These are phyloP conservation scores for Gastrophysa polygoni DNA, from an alignment of 2,888 invertebrate genomes.

Conservation along the genomic window DNA sequence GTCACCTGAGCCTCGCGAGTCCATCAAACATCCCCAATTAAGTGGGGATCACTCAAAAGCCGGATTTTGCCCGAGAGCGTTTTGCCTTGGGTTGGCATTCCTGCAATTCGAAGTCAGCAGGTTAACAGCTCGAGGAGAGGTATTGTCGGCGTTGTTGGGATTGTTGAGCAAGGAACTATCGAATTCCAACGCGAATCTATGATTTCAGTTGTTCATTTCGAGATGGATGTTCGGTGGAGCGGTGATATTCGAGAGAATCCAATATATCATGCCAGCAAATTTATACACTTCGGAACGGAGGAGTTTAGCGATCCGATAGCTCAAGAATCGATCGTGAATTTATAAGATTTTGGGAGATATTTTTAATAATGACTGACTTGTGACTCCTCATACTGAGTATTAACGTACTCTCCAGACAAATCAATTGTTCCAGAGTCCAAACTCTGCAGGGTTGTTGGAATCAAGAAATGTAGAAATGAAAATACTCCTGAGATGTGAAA, in stretches of 20 bases:
- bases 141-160: constrained; percentile 5
- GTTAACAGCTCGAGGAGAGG: neutral
- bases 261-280: too few species aligned
- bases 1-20: constrained; percentile 33
- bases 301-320: too few species aligned
- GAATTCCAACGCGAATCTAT: neutral
- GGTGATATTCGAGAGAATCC: neutral
- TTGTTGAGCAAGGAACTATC: neutral
- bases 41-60: constrained; percentile 26
- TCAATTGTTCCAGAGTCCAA: too few species aligned
- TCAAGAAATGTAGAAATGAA: too few species aligned
- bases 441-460: too few species aligned
- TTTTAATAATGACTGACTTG: too few species aligned
- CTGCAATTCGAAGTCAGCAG: neutral
- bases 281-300: too few species aligned
- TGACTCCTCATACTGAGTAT: too few species aligned
- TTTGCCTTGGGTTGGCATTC: neutral
- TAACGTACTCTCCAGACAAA: too few species aligned
- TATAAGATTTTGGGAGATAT: too few species aligned
- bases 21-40: constrained; percentile 36
- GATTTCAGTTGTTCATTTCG: neutral
- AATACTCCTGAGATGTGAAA: too few species aligned
- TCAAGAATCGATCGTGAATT: too few species aligned
- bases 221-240: neutral
- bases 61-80: neutral